Evolutionary conservation across 2,888 invertebrate genomes (phyloP), one percentile per base, ranked within the genome.

Genomic region (Napeogenes sylphis): DNA sequence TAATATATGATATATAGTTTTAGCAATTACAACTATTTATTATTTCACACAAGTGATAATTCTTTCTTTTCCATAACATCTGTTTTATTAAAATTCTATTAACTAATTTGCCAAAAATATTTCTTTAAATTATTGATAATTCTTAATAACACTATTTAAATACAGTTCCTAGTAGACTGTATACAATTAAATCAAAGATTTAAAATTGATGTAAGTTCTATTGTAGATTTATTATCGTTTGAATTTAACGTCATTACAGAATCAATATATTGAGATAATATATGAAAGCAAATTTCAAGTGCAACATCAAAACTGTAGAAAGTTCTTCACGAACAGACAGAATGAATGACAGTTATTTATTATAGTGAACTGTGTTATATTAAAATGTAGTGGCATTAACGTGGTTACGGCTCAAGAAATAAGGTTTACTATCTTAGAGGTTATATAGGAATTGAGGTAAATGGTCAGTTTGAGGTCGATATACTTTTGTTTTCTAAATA

Each of bases 291-390:
- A 69, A 73, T 74, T 71, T 75, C 71, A 63, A 68, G 68, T 63
- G 60, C 56, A 63, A 61, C 62, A 64, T 65, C 61, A 61, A 68
- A 71, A 61, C 69, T 77, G 79, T 84, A 84, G 85, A 85, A 85
- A 85, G 85, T 84, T 82, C 77, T 79, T 77, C 75, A 74, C 71
- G 73, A 68, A 71, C 73, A 70, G 74, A 74, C 75, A 66, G 72
- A 73, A 73, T 73, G 79, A 79, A 71, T 73, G 73, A 71, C 73
- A 69, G 73, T 73, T 72, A 74, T 75, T 75, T 75, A 74, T 75
- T 72, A 70, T 70, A 66, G 64, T 61, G 62, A 63, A 65, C 53
- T 57, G 21, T 21, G 21, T 21, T 61, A 56, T 58, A 54, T 57
- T 45, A 58, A 46, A 53, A 32, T 10, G 47, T 45, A 51, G 55